Base-by-base conservation (phyloP, 2,888 invertebrate species). In the Clostera curtula region DNA sequence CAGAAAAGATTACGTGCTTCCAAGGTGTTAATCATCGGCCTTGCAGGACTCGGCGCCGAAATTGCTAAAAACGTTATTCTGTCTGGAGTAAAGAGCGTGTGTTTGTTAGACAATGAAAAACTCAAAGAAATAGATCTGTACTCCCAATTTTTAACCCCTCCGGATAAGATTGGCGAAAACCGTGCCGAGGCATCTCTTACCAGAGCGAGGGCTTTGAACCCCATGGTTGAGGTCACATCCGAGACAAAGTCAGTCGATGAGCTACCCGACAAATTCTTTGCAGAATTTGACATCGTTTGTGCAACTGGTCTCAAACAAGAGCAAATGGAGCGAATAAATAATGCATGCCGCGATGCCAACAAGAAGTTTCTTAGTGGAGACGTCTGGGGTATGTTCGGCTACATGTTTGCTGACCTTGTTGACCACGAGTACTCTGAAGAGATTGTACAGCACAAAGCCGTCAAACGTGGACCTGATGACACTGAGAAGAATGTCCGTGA, bases 51-150 rank as follows among this genome's bases (percentile, higher is more conserved):
- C 13, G 98, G 97, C 11, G 96, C 97, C 5, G 99, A 99, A 86
- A 89, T 96, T 19, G 94, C 96, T 1, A 99, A 99, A 72, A 99
- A 99, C 73, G 90, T 97, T 24, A 91, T 98, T 49, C 80, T 98
- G 12, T 91, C 95, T 12, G 99, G 99, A 24, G 92, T 99, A 1
- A 94, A 96, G 58, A 90, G 93, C 12, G 86, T 98, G 1, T 93
- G 92, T 30, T 84, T 98, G 31, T 79, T 96, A 46, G 98, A 98
- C 71, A 88, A 90, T 57, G 87, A 89, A 36, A 71, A 86, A 30
- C 87, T 93, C 1, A 89, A 89, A 17, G 85, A 88, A 49, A 86
- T 88, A 23, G 97, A 97, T 66, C 75, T 86, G 8, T 88, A 88
- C 45, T 90, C 92, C n/a, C 96, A 97, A 60, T 98, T 98, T 65